Conservation (phyloP, 1,140 invertebrate genomes). For the Drosophila willistoni region DNA sequence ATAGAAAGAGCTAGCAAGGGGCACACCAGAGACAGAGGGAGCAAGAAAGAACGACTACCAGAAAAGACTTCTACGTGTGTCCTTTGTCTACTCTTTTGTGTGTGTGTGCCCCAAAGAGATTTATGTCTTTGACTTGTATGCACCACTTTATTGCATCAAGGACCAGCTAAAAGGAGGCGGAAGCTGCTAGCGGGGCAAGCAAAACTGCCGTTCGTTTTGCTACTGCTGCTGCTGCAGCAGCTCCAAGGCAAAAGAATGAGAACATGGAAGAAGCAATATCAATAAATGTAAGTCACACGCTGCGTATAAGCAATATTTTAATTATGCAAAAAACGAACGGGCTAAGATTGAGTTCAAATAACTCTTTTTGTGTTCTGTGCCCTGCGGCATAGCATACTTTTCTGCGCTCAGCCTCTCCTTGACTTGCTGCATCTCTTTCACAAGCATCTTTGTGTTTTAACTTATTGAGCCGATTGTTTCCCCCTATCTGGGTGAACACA, state of each 20-base stretch:
- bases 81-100: slow-evolving; percentile 13
- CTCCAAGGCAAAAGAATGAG: no score
- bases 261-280: slow-evolving; percentile 27
- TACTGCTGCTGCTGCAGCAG: slow-evolving; percentile 2
- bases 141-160: slow-evolving; percentile 31
- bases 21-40: background rate
- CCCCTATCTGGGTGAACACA: slow-evolving; percentile 1
- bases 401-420: slow-evolving; percentile 2
- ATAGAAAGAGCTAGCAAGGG: slow-evolving; percentile 3
- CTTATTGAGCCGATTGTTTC: slow-evolving; percentile 35
- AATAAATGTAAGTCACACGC: slow-evolving; percentile 60
- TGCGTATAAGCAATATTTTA: slow-evolving; percentile 62
- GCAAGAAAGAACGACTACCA: background rate
- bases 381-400: slow-evolving; percentile 30
- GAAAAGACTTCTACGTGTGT: slow-evolving; percentile 8
- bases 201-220: background rate
- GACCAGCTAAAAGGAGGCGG: slow-evolving; percentile 26
- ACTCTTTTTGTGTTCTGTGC: slow-evolving; percentile 32
- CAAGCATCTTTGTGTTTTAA: slow-evolving; percentile 25
- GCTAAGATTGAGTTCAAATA: slow-evolving; percentile 14
- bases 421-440: background rate
- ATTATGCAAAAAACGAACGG: slow-evolving; percentile 36
- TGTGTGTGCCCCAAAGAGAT: slow-evolving; percentile 5
- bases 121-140: slow-evolving; percentile 15
- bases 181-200: slow-evolving; percentile 16